phyloP scores from a whole-genome alignment of 1,140 invertebrate species.

The Nephila pilipes region DNA sequence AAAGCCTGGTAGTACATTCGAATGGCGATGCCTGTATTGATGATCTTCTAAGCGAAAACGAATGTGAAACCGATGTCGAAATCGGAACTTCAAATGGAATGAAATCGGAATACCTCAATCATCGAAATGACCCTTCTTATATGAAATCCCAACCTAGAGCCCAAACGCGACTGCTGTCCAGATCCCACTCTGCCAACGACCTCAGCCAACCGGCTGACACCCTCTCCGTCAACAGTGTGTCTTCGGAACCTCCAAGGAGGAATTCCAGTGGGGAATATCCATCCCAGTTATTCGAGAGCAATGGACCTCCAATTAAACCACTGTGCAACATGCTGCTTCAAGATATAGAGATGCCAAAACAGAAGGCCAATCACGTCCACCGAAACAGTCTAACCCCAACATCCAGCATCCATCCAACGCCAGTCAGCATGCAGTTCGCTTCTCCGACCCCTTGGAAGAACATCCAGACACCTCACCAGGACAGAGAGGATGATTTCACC shows the following conservation, averaged over 20 bases:
- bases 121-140: slow-evolving; percentile 7
- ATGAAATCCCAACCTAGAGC: slow-evolving; percentile 42
- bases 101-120: slow-evolving; percentile 29
- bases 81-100: slow-evolving; percentile 25
- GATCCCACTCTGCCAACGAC: slow-evolving; percentile 65
- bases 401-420: slow-evolving; percentile 31
- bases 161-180: slow-evolving; percentile 59
- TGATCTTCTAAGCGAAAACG: slow-evolving; percentile 58
- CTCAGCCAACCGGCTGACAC: slow-evolving; percentile 2
- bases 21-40: slow-evolving; percentile 48
- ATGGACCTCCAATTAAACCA: not conserved
- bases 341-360: slow-evolving; percentile 45
- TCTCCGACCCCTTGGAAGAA: slow-evolving; percentile 39
- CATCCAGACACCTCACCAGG: not conserved
- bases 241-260: slow-evolving; percentile 43
- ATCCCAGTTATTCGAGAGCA: not conserved
- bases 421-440: slow-evolving; percentile 31
- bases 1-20: slow-evolving; percentile 52
- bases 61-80: slow-evolving; percentile 62
- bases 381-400: slow-evolving; percentile 37
- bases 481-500: slow-evolving; percentile 50
- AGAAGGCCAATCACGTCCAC: slow-evolving; percentile 24
- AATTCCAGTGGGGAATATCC: slow-evolving; percentile 73
- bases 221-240: slow-evolving; percentile 7
- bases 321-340: not conserved